phyloP scores from a whole-genome alignment of 2,113 vertebrate genomes.

The Arizona elegans region DNA sequence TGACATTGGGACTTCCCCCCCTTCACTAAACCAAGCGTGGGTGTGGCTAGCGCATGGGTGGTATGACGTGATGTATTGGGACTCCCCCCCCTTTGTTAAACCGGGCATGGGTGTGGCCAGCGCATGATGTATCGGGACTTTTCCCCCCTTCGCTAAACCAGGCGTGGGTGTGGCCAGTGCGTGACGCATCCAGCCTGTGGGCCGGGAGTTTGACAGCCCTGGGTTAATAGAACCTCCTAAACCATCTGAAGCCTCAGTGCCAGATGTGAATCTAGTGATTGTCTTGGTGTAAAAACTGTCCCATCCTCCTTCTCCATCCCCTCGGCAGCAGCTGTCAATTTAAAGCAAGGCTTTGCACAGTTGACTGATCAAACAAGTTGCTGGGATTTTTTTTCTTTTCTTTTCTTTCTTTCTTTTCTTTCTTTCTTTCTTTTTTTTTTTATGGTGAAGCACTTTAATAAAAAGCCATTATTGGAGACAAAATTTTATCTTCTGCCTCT shows the following conservation, averaged over 20 bases:
- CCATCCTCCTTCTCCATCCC: constrained; percentile 17
- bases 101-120: too few relatives aligned
- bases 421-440: neutral
- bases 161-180: too few relatives aligned
- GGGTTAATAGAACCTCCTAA: neutral
- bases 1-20: too few relatives aligned
- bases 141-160: too few relatives aligned
- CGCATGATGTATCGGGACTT: too few relatives aligned
- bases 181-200: too few relatives aligned
- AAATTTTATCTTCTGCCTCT: constrained; percentile 23
- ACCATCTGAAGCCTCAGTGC: neutral
- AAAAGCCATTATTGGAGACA: neutral
- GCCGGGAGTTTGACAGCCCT: neutral
- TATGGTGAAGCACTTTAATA: constrained; percentile 14
- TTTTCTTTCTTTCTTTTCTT: neutral
- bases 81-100: too few relatives aligned
- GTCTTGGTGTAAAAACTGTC: constrained; percentile 30
- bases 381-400: constrained; percentile 31
- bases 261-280: neutral
- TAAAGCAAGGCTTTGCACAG: constrained; percentile 38
- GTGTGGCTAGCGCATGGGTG: too few relatives aligned
- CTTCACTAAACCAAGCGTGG: too few relatives aligned
- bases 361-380: constrained; percentile 54
- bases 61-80: too few relatives aligned
- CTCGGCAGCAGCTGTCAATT: constrained; percentile 43